Base-by-base conservation (phyloP, 2,888 invertebrate species). In the Thecophora atra region DNA sequence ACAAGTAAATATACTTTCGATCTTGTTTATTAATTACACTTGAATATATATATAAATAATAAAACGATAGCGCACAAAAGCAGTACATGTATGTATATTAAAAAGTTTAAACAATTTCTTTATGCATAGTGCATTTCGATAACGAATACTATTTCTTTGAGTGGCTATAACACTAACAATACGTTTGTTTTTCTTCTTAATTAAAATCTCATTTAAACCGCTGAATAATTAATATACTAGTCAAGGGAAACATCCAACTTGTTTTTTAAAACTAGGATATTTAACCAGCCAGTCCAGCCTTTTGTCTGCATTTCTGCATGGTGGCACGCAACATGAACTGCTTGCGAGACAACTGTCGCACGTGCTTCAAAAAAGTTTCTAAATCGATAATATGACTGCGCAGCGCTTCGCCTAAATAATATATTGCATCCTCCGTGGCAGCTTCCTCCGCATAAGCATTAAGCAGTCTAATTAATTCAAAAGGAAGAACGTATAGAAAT, bases 381-480 rank as follows among this genome's bases (percentile, higher is more conserved):
- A 99, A 88, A 88, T 98, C 98, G 82, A 99, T 95, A 8, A 96
- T 95, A 75, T 94, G 93, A 79, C 94, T 93, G 76, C 97, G 90
- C 74, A 99, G 87, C 13, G 97, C 98, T 88, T 98, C 97, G 11
- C 98, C 98, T 87, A 99, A 92, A 85, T 97, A 98, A 86, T 99
- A 99, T 83, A 99, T 97, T 74, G 98, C 96, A 89, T 99, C 99
- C 88, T 99, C 99, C 69, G 96, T 91, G 19, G 99, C 98, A 75
- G 98, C 97, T 88, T 99, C 99, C 87, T 99, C 98, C 66, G 97
- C 97, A 88, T 96, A 98, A 58, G 97, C 93, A 87, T 94, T 96
- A 74, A 98, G 87, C 82, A 99, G 91, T 84, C 94, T 94, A n/a
- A 17, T 13, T 15, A 17, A 5, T n/a, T n/a, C n/a, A n/a, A n/a